These are phyloP conservation scores for Colletes gigas DNA, from an alignment of 1,140 invertebrate genomes.

Conservation along the genomic window DNA sequence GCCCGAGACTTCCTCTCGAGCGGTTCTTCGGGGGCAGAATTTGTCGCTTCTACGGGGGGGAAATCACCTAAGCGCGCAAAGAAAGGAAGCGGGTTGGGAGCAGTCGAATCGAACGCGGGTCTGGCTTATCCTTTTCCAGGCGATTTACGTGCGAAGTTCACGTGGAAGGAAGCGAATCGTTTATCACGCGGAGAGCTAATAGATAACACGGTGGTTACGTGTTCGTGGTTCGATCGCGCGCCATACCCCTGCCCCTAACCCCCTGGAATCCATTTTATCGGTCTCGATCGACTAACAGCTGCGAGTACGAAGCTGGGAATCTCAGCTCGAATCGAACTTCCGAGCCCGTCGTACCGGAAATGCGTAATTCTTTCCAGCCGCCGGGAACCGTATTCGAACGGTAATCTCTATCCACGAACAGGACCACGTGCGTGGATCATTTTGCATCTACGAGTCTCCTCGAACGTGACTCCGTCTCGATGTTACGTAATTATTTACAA, in stretches of 20 bases:
- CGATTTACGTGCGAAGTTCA: constrained; percentile 72
- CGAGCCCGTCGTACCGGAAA: constrained; percentile 35
- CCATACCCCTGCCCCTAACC: constrained; percentile 21
- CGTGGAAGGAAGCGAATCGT: constrained; percentile 71
- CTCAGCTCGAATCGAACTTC: constrained; percentile 26
- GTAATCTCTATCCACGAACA: not conserved
- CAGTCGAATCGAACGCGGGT: constrained; percentile 3
- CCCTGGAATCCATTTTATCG: constrained; percentile 64
- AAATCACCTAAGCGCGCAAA: not conserved
- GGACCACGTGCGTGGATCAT: not conserved
- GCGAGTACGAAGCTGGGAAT: constrained; percentile 31
- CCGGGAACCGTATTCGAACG: not conserved
- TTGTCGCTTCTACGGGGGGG: not conserved
- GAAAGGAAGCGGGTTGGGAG: constrained; percentile 1
- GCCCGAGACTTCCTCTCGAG: not conserved
- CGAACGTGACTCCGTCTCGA: too few relatives aligned
- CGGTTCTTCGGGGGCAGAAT: too few relatives aligned
- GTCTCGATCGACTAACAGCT: constrained; percentile 54
- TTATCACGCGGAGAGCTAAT: constrained; percentile 70
- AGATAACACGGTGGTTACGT: constrained; percentile 71
- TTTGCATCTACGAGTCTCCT: too few relatives aligned
- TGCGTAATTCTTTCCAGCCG: constrained; percentile 46
- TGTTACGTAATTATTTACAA: too few relatives aligned
- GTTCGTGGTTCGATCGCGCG: constrained; percentile 64
- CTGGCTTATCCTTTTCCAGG: constrained; percentile 70